These are phyloP conservation scores for Tiphia femorata DNA, from an alignment of 2,888 invertebrate species.

Conservation along the genomic window DNA sequence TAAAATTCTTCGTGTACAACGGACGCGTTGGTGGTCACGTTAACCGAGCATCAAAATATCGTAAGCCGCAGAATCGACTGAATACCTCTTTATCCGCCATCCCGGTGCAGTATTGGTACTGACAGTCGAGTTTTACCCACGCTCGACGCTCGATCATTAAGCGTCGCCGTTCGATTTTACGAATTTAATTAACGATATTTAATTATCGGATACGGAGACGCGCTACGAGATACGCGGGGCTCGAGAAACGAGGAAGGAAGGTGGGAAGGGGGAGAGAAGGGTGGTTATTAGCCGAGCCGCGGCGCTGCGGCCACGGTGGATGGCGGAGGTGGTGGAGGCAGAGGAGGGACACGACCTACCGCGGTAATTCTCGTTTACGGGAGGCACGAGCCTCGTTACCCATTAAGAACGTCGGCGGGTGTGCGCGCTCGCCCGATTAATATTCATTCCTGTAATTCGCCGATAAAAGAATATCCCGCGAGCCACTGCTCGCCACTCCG, in stretches of 20 bases:
- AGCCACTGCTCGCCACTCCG: background rate
- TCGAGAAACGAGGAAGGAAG: too few species aligned
- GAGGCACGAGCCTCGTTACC: constrained; percentile 37
- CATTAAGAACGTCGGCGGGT: constrained; percentile 41
- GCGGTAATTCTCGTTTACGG: constrained; percentile 41
- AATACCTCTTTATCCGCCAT: too few species aligned
- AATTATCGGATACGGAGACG: too few species aligned
- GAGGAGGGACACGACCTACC: background rate
- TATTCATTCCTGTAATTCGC: constrained; percentile 53
- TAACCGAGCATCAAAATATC: too few species aligned
- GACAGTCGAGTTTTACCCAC: too few species aligned
- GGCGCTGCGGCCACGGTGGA: background rate
- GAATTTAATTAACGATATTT: constrained; percentile 5
- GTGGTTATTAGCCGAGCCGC: background rate
- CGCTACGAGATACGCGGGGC: too few species aligned
- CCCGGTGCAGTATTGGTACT: too few species aligned
- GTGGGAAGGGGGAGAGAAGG: too few species aligned
- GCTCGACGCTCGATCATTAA: constrained; percentile 1
- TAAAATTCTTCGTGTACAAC: too few species aligned
- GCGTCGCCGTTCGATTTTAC: constrained; percentile 6
- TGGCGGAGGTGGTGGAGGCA: background rate
- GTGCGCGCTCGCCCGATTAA: constrained; percentile 47
- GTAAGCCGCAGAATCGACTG: too few species aligned
- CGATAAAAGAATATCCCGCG: constrained; percentile 38
- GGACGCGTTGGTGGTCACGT: too few species aligned